A percentile compares a stretch with the other conserved stretches of the same genome.
Conservation (phyloP, 1,140 invertebrate genomes). For the Drosophila mojavensis region DNA sequence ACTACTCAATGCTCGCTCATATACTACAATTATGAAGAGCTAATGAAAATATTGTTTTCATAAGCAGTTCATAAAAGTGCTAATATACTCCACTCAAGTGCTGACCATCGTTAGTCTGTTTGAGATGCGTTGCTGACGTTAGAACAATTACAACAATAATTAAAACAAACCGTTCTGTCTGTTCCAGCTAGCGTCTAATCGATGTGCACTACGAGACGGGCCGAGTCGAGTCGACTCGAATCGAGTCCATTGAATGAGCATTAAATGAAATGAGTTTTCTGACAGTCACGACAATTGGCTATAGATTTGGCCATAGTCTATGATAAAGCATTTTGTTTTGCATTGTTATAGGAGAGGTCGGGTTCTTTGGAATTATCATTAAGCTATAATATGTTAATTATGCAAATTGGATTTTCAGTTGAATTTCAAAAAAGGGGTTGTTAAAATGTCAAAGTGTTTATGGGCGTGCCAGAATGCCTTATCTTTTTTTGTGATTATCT, state of each 20-base stretch:
- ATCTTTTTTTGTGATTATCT: background rate
- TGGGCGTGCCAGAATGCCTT: background rate
- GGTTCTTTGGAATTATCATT: slow-evolving; percentile 47
- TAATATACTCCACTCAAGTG: background rate
- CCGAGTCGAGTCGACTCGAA: background rate
- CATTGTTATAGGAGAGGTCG: slow-evolving; percentile 20
- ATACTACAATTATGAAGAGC: too few species aligned
- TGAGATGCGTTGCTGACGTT: slow-evolving; percentile 4
- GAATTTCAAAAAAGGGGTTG: background rate
- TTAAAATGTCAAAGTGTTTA: slow-evolving; percentile 1
- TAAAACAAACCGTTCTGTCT: background rate
- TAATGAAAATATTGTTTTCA: too few species aligned
- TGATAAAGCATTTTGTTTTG: background rate
- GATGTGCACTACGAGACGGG: slow-evolving; percentile 13
- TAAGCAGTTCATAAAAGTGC: too few species aligned
- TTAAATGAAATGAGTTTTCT: slow-evolving; percentile 8
- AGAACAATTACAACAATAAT: slow-evolving; percentile 21
- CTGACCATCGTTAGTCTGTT: too few species aligned
- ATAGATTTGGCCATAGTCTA: slow-evolving; percentile 6
- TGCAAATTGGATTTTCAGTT: slow-evolving; percentile 16
- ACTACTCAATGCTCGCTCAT: background rate
- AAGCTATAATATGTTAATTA: slow-evolving; percentile 55
- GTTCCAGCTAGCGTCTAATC: slow-evolving; percentile 11
- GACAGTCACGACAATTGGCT: slow-evolving; percentile 54
- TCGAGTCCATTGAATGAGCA: background rate